phyloP scores from a whole-genome alignment of 2,888 invertebrate genomes.

The Nycteola revayana region DNA sequence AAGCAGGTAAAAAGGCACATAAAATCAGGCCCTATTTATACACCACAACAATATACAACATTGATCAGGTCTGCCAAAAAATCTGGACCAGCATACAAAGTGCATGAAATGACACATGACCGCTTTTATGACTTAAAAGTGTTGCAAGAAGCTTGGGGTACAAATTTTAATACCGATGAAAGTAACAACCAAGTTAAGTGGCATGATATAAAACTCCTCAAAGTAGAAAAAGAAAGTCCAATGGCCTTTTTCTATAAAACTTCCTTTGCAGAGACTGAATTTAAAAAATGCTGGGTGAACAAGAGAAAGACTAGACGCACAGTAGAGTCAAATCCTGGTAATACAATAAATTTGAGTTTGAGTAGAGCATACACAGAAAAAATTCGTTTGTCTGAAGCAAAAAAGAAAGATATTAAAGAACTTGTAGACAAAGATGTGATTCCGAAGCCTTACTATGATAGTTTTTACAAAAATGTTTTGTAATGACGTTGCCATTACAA shows the following conservation, averaged over 20 bases:
- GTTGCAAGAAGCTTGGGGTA: slow-evolving; percentile 21
- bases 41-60: slow-evolving; percentile 19
- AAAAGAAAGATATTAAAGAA: slow-evolving; percentile 14
- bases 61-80: slow-evolving; percentile 24
- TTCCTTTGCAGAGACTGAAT: slow-evolving; percentile 9
- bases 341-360: slow-evolving; percentile 8
- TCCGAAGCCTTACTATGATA: slow-evolving; percentile 11
- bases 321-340: slow-evolving; percentile 2
- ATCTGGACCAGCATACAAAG: slow-evolving; percentile 19
- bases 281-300: slow-evolving; percentile 3
- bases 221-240: slow-evolving; percentile 9
- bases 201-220: slow-evolving; percentile 8
- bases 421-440: slow-evolving; percentile 16
- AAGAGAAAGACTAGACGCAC: not conserved
- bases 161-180: slow-evolving; percentile 18
- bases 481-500: too few relatives aligned
- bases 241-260: slow-evolving; percentile 9
- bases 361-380: slow-evolving; percentile 6
- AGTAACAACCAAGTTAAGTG: slow-evolving; percentile 8
- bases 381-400: not conserved
- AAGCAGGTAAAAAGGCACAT: slow-evolving; percentile 3
- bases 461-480: slow-evolving; percentile 1
- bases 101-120: slow-evolving; percentile 18
- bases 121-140: slow-evolving; percentile 14
- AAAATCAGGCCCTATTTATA: slow-evolving; percentile 12